Base-by-base conservation (phyloP, 2,888 invertebrate genomes). In the Deroplatys truncata region DNA sequence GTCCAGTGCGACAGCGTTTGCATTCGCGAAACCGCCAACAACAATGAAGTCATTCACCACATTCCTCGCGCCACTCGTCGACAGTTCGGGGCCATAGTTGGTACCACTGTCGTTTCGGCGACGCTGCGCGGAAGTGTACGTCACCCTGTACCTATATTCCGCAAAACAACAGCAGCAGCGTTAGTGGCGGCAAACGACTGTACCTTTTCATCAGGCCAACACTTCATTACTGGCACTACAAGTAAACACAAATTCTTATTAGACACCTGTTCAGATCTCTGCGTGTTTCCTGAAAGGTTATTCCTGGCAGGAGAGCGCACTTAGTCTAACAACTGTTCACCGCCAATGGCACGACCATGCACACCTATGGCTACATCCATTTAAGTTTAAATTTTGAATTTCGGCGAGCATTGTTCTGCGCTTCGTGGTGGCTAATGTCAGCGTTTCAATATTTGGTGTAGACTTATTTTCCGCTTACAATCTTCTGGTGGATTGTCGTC, bases 381-480 rank as follows among this genome's bases (percentile, higher is more conserved):
- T 3, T 28, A 5, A 4, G 2, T 31, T 5, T 31, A 4, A 31
- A 31, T 4, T 4, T 2, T 2, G 2, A 5, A 4, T 84, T 84
- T 13, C 1, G 3, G n/a, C 28, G 7, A n/a, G 28, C 2, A 28
- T 84, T 84, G 8, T 91, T 92, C 93, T 0, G 92, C 93, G 86
- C 92, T 93, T 1, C 90, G 92, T 0, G 92, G 91, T 29, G 92
- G 31, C 31, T 31, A 5, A 31, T 31, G 31, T 31, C 31, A 31
- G 31, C 31, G 5, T 31, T 31, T 5, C 93, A 0, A 93, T 93
- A 16, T 92, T 93, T 28, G 92, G 92, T 5, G 92, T 91, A 1
- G 92, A 93, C 91, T 92, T 93, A 89, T 89, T 93, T 25, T 85
- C 85, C 93, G n/a, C n/a, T n/a, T n/a, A n/a, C 91, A 87, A 91